phyloP scores from a whole-genome alignment of 2,888 invertebrate genomes.

The Phengaris arion region DNA sequence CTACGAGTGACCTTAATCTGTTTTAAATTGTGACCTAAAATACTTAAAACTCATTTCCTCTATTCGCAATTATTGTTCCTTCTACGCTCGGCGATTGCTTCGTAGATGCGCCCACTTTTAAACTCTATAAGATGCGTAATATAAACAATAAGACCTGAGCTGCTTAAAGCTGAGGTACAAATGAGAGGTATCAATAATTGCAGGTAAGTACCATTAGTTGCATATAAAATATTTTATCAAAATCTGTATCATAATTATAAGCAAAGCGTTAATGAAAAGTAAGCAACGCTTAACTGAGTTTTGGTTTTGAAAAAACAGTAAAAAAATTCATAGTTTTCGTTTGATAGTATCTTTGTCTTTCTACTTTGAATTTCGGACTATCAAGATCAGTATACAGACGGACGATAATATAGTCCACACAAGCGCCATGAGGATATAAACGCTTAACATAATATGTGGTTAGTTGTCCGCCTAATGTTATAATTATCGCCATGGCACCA shows the following conservation, averaged over 20 bases:
- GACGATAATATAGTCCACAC: conserved; percentile 12
- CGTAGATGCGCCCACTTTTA: background rate
- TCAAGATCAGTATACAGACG: background rate
- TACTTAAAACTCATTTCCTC: background rate
- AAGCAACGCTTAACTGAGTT: too few species aligned
- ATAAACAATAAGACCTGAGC: too few species aligned
- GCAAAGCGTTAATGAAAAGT: too few species aligned
- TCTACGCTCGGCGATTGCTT: background rate
- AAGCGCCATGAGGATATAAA: background rate
- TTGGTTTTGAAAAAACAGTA: too few species aligned
- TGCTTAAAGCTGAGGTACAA: too few species aligned
- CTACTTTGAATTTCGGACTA: too few species aligned
- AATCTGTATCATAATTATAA: too few species aligned
- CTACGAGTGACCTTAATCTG: background rate
- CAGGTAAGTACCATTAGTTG: too few species aligned
- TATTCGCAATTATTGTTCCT: conserved; percentile 15
- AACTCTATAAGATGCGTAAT: background rate
- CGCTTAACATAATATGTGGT: conserved; percentile 10
- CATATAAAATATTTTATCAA: too few species aligned
- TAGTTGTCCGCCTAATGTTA: conserved; percentile 23
- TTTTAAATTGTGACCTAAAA: conserved; percentile 15
- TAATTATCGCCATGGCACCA: conserved; percentile 24
- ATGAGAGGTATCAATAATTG: too few species aligned
- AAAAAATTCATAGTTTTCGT: too few species aligned
- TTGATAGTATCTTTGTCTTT: too few species aligned